Conservation (phyloP, 2,888 invertebrate genomes). For the Geotrupes spiniger region DNA sequence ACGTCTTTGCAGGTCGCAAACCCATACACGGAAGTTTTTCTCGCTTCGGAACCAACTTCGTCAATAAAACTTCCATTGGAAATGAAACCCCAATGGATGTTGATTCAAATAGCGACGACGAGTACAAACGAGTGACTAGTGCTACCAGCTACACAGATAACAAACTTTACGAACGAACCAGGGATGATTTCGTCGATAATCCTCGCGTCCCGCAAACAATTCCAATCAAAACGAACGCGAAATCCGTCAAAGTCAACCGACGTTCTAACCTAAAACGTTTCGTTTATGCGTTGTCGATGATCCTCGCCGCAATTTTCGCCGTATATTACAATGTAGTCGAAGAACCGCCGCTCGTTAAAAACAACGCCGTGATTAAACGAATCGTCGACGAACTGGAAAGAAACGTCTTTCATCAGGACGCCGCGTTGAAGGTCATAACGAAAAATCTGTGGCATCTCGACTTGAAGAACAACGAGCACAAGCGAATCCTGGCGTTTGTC, state of each 20-base stretch:
- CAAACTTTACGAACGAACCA: too few relatives aligned
- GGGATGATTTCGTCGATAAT: too few relatives aligned
- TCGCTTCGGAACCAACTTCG: neutral
- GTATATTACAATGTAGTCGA: neutral
- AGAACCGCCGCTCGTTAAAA: neutral
- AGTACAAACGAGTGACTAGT: neutral
- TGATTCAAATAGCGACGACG: conserved; percentile 3
- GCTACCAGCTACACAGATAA: neutral
- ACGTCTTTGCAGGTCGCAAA: too few relatives aligned
- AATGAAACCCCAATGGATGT: conserved; percentile 21
- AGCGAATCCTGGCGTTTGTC: conserved; percentile 35
- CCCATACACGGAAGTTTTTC: too few relatives aligned
- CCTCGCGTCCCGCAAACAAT: too few relatives aligned
- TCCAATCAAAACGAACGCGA: too few relatives aligned
- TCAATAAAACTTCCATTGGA: neutral
- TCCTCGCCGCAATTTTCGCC: too few relatives aligned
- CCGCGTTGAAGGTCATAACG: conserved; percentile 27
- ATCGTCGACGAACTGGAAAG: conserved; percentile 27
- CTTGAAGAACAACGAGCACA: conserved; percentile 17
- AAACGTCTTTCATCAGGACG: conserved; percentile 31
- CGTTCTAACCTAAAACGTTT: too few relatives aligned
- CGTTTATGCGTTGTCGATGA: too few relatives aligned
- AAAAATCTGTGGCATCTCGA: conserved; percentile 22
- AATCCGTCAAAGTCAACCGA: too few relatives aligned
- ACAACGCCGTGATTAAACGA: conserved; percentile 9